Evolutionary conservation across 2,797 vertebrate species (phyloP).

Genomic region (Clarias laeviceps): DNA sequence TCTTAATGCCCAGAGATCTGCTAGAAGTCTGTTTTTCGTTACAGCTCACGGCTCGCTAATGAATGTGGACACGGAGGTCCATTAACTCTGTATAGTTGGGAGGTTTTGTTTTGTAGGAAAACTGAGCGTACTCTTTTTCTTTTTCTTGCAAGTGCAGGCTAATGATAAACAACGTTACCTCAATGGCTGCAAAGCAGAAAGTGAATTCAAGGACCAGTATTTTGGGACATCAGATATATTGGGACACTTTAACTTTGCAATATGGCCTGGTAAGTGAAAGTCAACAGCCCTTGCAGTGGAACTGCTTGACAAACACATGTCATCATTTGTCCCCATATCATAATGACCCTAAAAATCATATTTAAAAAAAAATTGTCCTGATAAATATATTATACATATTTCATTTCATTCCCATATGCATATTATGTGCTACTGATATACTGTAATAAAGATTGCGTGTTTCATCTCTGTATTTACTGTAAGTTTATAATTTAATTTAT

Average conservation of each 20-base stretch:
- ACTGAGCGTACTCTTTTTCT: neutral
- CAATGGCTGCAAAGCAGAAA: neutral
- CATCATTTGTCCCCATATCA: neutral
- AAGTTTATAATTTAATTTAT: neutral
- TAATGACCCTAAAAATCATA: neutral
- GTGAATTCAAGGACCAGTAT: neutral
- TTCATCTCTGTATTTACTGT: neutral
- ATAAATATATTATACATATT: neutral
- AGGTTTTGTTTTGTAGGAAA: conserved; percentile 11
- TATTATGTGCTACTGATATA: neutral
- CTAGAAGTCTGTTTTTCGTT: conserved; percentile 14
- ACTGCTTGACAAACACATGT: neutral
- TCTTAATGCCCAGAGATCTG: neutral
- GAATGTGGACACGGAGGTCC: neutral
- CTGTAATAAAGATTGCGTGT: no score
- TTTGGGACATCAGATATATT: neutral
- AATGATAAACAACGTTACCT: conserved; percentile 23
- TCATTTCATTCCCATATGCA: neutral
- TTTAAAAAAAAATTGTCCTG: neutral
- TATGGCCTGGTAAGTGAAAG: neutral
- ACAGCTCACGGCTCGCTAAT: conserved; percentile 5
- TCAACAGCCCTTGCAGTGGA: neutral
- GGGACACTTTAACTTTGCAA: neutral
- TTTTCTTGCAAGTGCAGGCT: neutral
- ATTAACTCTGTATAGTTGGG: conserved; percentile 21